A percentile compares a stretch with the other conserved stretches of the same genome.
Conservation (phyloP, 2,888 invertebrate genomes). For the Cosmopolites sordidus region DNA sequence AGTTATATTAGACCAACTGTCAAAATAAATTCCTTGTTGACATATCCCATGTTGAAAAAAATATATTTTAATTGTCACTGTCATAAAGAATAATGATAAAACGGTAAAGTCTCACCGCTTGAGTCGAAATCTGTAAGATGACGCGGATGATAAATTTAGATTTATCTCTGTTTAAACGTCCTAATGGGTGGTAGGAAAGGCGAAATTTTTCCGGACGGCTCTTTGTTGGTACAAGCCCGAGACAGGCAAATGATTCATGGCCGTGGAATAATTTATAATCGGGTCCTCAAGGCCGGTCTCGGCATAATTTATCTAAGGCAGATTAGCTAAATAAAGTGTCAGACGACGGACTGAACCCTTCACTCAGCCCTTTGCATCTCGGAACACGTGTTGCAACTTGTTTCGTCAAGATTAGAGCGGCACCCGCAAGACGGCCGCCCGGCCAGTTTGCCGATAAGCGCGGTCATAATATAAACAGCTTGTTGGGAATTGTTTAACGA, state of each 20-base stretch:
- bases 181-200: not conserved
- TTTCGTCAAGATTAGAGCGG: slow-evolving; percentile 21
- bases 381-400: slow-evolving; percentile 26
- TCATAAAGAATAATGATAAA: too few relatives aligned
- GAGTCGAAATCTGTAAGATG: not conserved
- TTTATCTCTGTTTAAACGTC: not conserved
- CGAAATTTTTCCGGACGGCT: slow-evolving; percentile 7
- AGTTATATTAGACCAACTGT: too few relatives aligned
- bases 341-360: slow-evolving; percentile 24
- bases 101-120: not conserved
- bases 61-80: too few relatives aligned
- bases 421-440: slow-evolving; percentile 20
- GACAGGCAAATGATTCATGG: slow-evolving; percentile 20
- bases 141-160: not conserved
- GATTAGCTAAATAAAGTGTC: slow-evolving; percentile 26
- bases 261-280: slow-evolving; percentile 18
- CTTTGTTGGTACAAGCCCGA: slow-evolving; percentile 15
- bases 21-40: too few relatives aligned
- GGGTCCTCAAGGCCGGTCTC: slow-evolving; percentile 11
- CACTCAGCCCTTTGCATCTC: slow-evolving; percentile 20
- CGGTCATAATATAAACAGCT: slow-evolving; percentile 17
- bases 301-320: slow-evolving; percentile 22
- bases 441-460: slow-evolving; percentile 20
- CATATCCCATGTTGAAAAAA: too few relatives aligned
- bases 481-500: slow-evolving; percentile 1